Percentiles rank a stretch among this genome's conserved stretches.
These are phyloP conservation scores for Pseudococcus jackbeardsleyi DNA, from an alignment of 2,888 invertebrate species.

Conservation along the genomic window DNA sequence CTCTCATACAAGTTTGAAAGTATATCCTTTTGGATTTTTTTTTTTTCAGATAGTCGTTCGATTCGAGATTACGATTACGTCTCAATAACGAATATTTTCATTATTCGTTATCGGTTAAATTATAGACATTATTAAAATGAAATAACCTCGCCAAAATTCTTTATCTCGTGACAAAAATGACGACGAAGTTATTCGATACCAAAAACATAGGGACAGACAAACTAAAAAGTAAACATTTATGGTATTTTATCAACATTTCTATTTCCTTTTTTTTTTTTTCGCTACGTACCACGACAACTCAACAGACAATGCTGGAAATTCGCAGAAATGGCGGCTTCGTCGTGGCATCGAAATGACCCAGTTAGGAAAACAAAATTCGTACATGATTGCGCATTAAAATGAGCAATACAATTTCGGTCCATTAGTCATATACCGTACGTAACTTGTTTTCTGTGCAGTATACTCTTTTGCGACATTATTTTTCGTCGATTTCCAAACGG, in stretches of 20 bases:
- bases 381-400: slow-evolving; percentile 49
- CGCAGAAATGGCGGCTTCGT: neutral
- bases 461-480: neutral
- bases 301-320: neutral
- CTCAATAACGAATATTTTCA: neutral
- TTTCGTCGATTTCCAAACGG: slow-evolving; percentile 33
- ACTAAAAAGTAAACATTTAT: neutral
- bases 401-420: slow-evolving; percentile 48
- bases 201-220: neutral
- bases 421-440: neutral
- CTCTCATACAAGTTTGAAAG: too few species aligned
- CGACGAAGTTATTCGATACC: neutral
- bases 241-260: slow-evolving; percentile 46
- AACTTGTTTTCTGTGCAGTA: neutral
- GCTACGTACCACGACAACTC: neutral
- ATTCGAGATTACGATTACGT: neutral
- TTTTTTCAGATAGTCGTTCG: too few species aligned
- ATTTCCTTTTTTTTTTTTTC: slow-evolving; percentile 20
- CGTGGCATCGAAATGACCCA: slow-evolving; percentile 23
- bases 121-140: slow-evolving; percentile 26
- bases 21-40: too few species aligned
- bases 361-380: slow-evolving; percentile 54
- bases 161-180: slow-evolving; percentile 9
- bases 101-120: slow-evolving; percentile 25
- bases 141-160: neutral